These are phyloP conservation scores for Pampusana beccarii DNA, from an alignment of 2,113 vertebrate genomes.

Conservation along the genomic window DNA sequence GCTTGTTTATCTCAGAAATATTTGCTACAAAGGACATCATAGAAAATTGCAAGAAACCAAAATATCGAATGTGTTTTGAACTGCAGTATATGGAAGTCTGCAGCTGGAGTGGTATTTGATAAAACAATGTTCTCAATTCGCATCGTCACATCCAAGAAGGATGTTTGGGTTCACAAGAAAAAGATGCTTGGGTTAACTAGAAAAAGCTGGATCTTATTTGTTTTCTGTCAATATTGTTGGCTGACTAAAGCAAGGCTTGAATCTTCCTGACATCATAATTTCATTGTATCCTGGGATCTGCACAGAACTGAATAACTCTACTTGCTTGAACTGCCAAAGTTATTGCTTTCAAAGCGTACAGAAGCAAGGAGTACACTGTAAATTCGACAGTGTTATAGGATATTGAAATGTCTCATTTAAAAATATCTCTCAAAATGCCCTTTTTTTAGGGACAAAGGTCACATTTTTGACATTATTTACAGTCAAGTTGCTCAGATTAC, in stretches of 20 bases:
- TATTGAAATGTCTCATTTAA: not conserved
- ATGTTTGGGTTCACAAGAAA: not conserved
- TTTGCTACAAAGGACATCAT: not conserved
- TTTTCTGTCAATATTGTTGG: conserved; percentile 6
- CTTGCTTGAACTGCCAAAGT: conserved; percentile 48
- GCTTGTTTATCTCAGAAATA: conserved; percentile 38
- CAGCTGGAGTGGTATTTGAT: not conserved
- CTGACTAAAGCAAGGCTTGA: conserved; percentile 22
- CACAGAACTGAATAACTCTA: conserved; percentile 42
- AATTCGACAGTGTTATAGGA: conserved; percentile 18
- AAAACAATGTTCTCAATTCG: not conserved
- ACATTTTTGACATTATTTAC: conserved; percentile 31
- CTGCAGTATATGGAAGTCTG: not conserved
- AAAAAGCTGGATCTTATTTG: conserved; percentile 31
- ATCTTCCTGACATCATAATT: conserved; percentile 52
- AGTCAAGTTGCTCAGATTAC: conserved; percentile 18
- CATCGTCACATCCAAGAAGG: not conserved
- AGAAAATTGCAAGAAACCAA: conserved; percentile 13
- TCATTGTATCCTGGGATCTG: conserved; percentile 18
- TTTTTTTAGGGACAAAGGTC: conserved; percentile 29
- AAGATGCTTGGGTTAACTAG: not conserved
- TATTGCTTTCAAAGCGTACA: conserved; percentile 40
- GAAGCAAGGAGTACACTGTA: conserved; percentile 13
- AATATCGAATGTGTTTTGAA: conserved; percentile 35
- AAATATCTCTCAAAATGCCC: not conserved